Evolutionary conservation across 2,797 vertebrate genomes (phyloP).

Genomic region (Scarus forsteni): DNA sequence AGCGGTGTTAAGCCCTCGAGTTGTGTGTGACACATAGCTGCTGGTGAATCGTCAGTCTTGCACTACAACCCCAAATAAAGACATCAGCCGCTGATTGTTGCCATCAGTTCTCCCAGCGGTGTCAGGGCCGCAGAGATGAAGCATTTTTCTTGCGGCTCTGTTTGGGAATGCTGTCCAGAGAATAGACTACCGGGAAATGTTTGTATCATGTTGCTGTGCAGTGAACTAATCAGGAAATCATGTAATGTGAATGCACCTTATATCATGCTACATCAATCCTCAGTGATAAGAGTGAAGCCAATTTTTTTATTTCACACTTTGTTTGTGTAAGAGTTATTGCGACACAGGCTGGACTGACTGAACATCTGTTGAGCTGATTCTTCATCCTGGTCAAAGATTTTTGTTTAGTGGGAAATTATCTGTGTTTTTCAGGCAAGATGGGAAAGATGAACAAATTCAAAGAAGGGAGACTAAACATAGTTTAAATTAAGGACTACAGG

Average conservation of each 20-base stretch:
- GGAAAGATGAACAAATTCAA: too few species aligned
- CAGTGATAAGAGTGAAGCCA: conserved; percentile 24
- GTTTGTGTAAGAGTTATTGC: conserved; percentile 13
- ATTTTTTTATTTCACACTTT: conserved; percentile 9
- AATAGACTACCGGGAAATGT: conserved; percentile 77
- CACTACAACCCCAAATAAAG: conserved; percentile 85
- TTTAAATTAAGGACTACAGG: too few species aligned
- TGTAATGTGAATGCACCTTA: conserved; percentile 63
- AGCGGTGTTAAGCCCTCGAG: conserved; percentile 64
- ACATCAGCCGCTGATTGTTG: conserved; percentile 77
- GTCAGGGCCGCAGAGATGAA: conserved; percentile 73
- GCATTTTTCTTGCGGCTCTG: conserved; percentile 63
- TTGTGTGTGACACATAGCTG: conserved; percentile 64
- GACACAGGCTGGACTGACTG: not conserved
- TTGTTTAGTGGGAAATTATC: too few species aligned
- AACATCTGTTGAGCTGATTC: too few species aligned
- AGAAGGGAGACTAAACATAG: too few species aligned
- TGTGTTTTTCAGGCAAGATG: too few species aligned
- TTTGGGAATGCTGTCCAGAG: conserved; percentile 82
- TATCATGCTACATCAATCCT: conserved; percentile 38
- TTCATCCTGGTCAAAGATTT: too few species aligned
- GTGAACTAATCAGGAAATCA: conserved; percentile 57
- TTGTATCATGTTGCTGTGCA: conserved; percentile 75
- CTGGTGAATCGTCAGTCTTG: conserved; percentile 56
- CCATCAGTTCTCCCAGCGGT: conserved; percentile 72